These are phyloP conservation scores for Lymantria dispar DNA, from an alignment of 2,888 invertebrate species.

Conservation along the genomic window DNA sequence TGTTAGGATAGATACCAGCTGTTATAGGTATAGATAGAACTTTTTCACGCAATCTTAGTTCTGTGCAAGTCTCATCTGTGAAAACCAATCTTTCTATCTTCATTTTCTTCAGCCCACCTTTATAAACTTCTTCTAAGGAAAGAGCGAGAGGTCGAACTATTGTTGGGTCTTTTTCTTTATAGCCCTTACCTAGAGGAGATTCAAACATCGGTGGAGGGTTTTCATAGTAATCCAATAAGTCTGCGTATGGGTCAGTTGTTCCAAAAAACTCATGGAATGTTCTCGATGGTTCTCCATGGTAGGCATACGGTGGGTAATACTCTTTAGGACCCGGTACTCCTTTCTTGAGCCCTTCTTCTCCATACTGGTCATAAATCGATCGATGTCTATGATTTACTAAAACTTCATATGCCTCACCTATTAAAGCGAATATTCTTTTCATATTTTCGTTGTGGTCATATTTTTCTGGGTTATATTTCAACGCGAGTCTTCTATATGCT, in stretches of 20 bases:
- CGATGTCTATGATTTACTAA: constrained; percentile 85
- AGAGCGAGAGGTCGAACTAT: constrained; percentile 74
- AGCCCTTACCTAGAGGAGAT: constrained; percentile 82
- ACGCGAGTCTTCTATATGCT: constrained; percentile 83
- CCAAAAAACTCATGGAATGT: constrained; percentile 93
- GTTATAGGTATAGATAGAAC: constrained; percentile 88
- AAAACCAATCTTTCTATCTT: constrained; percentile 89
- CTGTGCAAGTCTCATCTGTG: constrained; percentile 83
- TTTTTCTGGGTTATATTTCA: constrained; percentile 84
- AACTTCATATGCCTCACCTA: constrained; percentile 91
- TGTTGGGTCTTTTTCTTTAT: constrained; percentile 83
- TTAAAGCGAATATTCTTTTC: constrained; percentile 81
- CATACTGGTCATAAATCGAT: constrained; percentile 94
- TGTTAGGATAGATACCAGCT: constrained; percentile 88
- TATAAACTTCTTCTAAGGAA: constrained; percentile 83
- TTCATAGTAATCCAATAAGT: constrained; percentile 85
- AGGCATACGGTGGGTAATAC: constrained; percentile 88
- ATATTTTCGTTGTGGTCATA: constrained; percentile 70
- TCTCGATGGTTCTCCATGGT: constrained; percentile 89
- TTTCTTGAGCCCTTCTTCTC: constrained; percentile 92
- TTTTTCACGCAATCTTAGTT: constrained; percentile 86
- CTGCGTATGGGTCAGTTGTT: constrained; percentile 90
- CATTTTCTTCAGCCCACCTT: constrained; percentile 91
- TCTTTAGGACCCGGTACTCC: constrained; percentile 87
- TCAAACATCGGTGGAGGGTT: constrained; percentile 85